Percentiles rank a stretch among this genome's conserved stretches.
phyloP scores from a whole-genome alignment of 2,113 vertebrate genomes.

The Oryzias woworae region DNA sequence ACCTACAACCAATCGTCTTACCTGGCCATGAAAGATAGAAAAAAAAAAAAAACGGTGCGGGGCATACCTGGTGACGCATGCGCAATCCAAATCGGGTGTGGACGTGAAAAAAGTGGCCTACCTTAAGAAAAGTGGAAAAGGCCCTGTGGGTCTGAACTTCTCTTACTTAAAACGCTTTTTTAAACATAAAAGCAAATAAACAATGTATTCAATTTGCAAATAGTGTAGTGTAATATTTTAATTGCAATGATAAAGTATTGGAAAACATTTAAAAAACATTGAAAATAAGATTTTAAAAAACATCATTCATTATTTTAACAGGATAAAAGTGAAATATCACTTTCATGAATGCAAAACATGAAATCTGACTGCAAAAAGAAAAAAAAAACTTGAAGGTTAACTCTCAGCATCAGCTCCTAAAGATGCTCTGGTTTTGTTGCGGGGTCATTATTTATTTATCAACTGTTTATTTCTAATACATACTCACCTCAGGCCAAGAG shows the following conservation, averaged over 20 bases:
- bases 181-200: too few relatives aligned
- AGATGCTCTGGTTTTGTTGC: conserved; percentile 54
- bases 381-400: conserved; percentile 67
- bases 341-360: conserved; percentile 23
- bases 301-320: conserved; percentile 4
- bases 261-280: background rate
- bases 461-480: conserved; percentile 76
- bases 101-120: conserved; percentile 23
- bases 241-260: background rate
- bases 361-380: conserved; percentile 44
- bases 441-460: conserved; percentile 74
- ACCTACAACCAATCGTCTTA: conserved; percentile 89
- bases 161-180: background rate
- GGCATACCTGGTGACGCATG: conserved; percentile 89
- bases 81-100: conserved; percentile 82
- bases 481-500: conserved; percentile 65
- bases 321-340: conserved; percentile 2
- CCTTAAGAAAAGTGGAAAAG: conserved; percentile 17
- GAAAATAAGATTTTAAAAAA: background rate
- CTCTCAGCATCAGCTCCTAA: conserved; percentile 62
- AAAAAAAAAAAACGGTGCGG: conserved; percentile 79
- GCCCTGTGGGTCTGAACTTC: conserved; percentile 1
- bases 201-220: too few relatives aligned
- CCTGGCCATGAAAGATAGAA: conserved; percentile 88
- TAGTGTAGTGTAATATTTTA: too few relatives aligned